A percentile compares a stretch with the other conserved stretches of the same genome.
These are phyloP conservation scores for Phenganax subtilis DNA, from an alignment of 92 coral and sea anemone genomes.

Conservation along the genomic window DNA sequence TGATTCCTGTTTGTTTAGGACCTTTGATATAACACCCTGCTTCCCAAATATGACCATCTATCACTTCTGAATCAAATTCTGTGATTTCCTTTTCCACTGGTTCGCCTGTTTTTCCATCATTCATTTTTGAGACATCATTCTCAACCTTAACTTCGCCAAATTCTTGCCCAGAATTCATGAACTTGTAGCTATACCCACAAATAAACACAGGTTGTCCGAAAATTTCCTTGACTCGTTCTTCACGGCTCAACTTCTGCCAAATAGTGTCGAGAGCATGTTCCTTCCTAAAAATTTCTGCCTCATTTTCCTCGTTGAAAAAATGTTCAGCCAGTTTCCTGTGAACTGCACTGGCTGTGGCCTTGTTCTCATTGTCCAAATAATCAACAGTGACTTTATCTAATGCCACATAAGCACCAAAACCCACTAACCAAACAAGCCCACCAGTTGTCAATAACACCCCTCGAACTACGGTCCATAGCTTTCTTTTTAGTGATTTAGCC, in stretches of 20 bases:
- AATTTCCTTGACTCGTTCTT: constrained; percentile 61
- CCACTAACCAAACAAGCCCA: constrained; percentile 60
- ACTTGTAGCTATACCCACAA: constrained; percentile 59
- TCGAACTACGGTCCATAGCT: constrained; percentile 56
- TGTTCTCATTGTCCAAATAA: constrained; percentile 46
- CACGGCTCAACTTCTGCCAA: constrained; percentile 65
- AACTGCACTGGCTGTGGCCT: constrained; percentile 26
- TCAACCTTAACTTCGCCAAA: not conserved
- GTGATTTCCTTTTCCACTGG: constrained; percentile 22
- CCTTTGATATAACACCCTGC: constrained; percentile 76
- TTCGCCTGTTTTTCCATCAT: constrained; percentile 31
- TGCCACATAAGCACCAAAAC: constrained; percentile 49
- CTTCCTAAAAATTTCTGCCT: constrained; percentile 48
- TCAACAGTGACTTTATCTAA: constrained; percentile 56
- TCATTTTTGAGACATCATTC: constrained; percentile 15
- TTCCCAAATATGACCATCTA: constrained; percentile 48
- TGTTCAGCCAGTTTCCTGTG: constrained; percentile 23
- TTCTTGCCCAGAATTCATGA: constrained; percentile 16
- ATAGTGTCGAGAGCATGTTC: constrained; percentile 51
- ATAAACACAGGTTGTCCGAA: constrained; percentile 74
- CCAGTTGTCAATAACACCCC: constrained; percentile 59
- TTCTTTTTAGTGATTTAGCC: not conserved
- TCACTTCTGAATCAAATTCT: constrained; percentile 8
- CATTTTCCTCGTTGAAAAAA: constrained; percentile 29
- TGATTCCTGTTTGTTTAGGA: constrained; percentile 66